Conservation (phyloP, 2,113 vertebrate species). For the Macrotus californicus region DNA sequence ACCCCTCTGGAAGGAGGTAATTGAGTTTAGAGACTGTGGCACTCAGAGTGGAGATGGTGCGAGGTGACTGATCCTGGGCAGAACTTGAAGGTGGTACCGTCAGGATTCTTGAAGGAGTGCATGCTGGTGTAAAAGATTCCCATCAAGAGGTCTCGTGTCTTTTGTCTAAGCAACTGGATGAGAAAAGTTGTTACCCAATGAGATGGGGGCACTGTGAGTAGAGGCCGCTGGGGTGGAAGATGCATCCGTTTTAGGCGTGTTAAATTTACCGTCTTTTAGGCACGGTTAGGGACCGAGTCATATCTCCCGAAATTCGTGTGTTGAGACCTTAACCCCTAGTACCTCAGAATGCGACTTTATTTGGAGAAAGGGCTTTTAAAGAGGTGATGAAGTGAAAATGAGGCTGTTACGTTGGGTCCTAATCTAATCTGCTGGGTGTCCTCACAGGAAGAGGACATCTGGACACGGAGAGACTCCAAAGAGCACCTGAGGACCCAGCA, state of each 20-base stretch:
- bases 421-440: neutral
- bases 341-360: neutral
- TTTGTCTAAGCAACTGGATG: neutral
- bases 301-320: neutral
- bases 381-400: neutral
- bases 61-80: neutral
- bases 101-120: neutral
- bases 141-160: neutral
- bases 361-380: neutral
- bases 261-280: neutral
- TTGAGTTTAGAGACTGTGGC: neutral
- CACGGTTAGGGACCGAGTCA: neutral
- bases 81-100: neutral
- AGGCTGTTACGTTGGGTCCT: neutral
- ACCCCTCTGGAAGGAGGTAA: neutral
- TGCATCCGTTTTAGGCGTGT: neutral
- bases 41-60: neutral
- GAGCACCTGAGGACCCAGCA: neutral
- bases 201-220: neutral
- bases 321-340: neutral
- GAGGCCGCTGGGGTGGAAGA: neutral
- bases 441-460: neutral
- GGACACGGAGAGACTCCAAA: neutral
- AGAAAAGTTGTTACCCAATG: fast-evolving
- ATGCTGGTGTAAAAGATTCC: neutral